These are phyloP conservation scores for Drosophila barbarae DNA, from an alignment of 2,888 invertebrate species.

Conservation along the genomic window DNA sequence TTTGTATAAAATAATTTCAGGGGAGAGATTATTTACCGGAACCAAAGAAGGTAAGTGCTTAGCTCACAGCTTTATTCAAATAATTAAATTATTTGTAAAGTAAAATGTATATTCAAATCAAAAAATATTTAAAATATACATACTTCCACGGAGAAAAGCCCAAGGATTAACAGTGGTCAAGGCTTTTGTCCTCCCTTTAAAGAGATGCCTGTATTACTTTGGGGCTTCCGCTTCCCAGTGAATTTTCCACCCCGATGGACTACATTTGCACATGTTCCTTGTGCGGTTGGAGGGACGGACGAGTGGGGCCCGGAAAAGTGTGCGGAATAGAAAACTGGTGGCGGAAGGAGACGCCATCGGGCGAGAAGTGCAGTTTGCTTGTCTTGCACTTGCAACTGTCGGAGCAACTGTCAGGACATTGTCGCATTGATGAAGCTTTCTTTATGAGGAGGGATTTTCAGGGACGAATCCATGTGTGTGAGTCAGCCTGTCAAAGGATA, in stretches of 20 bases:
- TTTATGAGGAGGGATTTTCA: not conserved
- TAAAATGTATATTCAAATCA: not conserved
- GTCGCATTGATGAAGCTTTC: slow-evolving; percentile 49
- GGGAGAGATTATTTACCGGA: too few relatives aligned
- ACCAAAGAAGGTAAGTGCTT: too few relatives aligned
- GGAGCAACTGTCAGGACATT: slow-evolving; percentile 44
- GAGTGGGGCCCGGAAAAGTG: not conserved
- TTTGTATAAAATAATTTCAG: too few relatives aligned
- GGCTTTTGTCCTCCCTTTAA: not conserved
- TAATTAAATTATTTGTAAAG: not conserved
- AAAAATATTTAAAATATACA: too few relatives aligned
- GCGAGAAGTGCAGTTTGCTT: slow-evolving; percentile 49
- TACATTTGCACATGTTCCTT: slow-evolving; percentile 31
- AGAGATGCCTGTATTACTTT: too few relatives aligned
- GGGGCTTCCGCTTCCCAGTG: not conserved
- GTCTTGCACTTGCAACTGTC: slow-evolving; percentile 52
- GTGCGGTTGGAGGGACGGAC: slow-evolving; percentile 8
- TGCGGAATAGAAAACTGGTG: slow-evolving; percentile 1
- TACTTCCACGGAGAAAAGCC: not conserved
- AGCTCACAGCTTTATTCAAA: not conserved
- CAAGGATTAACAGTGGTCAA: not conserved
- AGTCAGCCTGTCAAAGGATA: slow-evolving; percentile 38
- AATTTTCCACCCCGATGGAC: not conserved
- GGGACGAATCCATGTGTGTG: slow-evolving; percentile 3
- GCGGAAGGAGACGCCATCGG: slow-evolving; percentile 29